Evolutionary conservation across 2,888 invertebrate genomes (phyloP), one percentile per base, ranked within the genome.

Genomic region (Aphidius colemani): DNA sequence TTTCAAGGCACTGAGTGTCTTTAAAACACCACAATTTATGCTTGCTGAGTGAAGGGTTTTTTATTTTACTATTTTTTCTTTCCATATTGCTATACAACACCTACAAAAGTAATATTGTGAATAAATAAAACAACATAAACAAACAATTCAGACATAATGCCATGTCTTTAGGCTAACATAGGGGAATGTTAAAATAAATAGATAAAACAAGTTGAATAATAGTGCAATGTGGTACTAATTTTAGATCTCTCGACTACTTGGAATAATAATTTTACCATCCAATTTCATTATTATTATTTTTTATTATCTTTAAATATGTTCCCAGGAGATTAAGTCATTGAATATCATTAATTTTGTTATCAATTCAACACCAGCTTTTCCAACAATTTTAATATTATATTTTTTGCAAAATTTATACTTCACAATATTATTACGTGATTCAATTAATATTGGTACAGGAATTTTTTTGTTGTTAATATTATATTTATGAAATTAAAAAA

Each of bases 241-340:
- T 13, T 7, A 48, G 5, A 48, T 13, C 13, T 48, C 48, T 7
- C 7, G 13, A 48, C 13, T 48, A 48, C 48, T 48, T 13, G 48
- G 48, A 13, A 48, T 48, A 13, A 13, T 48, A 30, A 13, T 13
- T 13, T 48, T 48, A 13, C 7, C 48, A 48, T 13, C 48, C 48
- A 46, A 7, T 46, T 30, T 30, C 5, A 11, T 48, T 48, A 13
- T 48, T 48, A 4, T 7, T 13, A 11, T 18, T 18, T 18, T 18
- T 18, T 13, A 13, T 48, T 7, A 48, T 48, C 11, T 3, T 13
- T 13, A 48, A 13, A 13, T 13, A 48, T 13, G 11, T 48, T 48
- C 48, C 48, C 48, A 48, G 13, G 48, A 48, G 48, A 48, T 48
- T 48, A 48, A 48, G 48, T 48, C 48, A 48, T 48, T 48, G 48